These are phyloP conservation scores for Toxotes chatareus DNA, from an alignment of 2,113 vertebrate species.

Conservation along the genomic window DNA sequence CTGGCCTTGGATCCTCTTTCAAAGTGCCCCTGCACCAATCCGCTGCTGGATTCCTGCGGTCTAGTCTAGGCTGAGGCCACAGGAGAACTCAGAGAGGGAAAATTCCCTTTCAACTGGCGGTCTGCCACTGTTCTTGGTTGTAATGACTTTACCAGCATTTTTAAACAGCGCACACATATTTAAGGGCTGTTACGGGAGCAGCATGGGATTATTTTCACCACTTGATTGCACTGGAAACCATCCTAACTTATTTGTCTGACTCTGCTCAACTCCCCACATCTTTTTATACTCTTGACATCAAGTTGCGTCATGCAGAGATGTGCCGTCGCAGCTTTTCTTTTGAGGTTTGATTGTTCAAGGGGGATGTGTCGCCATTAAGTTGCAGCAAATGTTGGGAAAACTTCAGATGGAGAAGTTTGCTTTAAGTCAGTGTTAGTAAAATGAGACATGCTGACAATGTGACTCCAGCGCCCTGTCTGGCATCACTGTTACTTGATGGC, in stretches of 20 bases:
- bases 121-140: slow-evolving; percentile 75
- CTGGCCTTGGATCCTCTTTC: slow-evolving; percentile 78
- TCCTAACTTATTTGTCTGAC: slow-evolving; percentile 53
- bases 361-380: slow-evolving; percentile 32
- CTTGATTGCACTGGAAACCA: slow-evolving; percentile 64
- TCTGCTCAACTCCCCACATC: slow-evolving; percentile 21
- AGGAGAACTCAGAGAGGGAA: slow-evolving; percentile 80
- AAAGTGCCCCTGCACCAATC: slow-evolving; percentile 74
- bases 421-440: slow-evolving; percentile 34
- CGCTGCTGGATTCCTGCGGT: slow-evolving; percentile 83
- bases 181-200: slow-evolving; percentile 59
- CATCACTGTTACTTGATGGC: slow-evolving; percentile 52
- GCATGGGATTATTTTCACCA: slow-evolving; percentile 54
- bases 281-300: slow-evolving; percentile 35
- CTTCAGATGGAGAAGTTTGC: slow-evolving; percentile 31
- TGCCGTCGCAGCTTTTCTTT: slow-evolving; percentile 27
- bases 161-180: slow-evolving; percentile 62
- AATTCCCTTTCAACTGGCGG: slow-evolving; percentile 82
- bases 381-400: slow-evolving; percentile 55
- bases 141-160: slow-evolving; percentile 84
- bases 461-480: slow-evolving; percentile 55
- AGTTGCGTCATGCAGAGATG: slow-evolving; percentile 53
- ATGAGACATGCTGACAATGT: slow-evolving; percentile 64
- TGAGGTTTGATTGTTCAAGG: slow-evolving; percentile 31
- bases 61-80: slow-evolving; percentile 73